Percentiles rank a stretch among this genome's conserved stretches.
phyloP scores from a whole-genome alignment of 2,888 invertebrate genomes.

The Heteromurus nitidus region DNA sequence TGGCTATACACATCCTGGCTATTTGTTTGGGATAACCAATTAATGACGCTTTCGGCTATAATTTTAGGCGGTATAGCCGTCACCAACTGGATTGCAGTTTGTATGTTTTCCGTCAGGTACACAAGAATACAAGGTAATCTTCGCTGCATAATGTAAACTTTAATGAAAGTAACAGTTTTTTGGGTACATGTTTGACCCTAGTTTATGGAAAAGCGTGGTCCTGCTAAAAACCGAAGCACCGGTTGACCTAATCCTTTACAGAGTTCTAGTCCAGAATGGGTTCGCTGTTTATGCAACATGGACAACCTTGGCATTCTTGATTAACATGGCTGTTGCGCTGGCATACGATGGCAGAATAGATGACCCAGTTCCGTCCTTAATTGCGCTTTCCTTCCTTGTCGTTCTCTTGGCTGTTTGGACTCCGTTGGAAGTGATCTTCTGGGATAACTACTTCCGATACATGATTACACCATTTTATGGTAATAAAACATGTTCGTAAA shows the following conservation, averaged over 20 bases:
- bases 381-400: slow-evolving; percentile 22
- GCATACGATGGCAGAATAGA: slow-evolving; percentile 31
- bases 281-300: slow-evolving; percentile 46
- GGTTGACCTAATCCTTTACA: slow-evolving; percentile 16
- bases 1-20: slow-evolving; percentile 41
- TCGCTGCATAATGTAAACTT: neutral
- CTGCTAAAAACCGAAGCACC: slow-evolving; percentile 35
- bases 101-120: slow-evolving; percentile 31
- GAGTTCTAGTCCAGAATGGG: slow-evolving; percentile 43
- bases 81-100: slow-evolving; percentile 49
- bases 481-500: slow-evolving; percentile 5
- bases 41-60: slow-evolving; percentile 26
- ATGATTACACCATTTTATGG: slow-evolving; percentile 45
- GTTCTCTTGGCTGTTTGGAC: slow-evolving; percentile 37
- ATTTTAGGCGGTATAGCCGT: slow-evolving; percentile 21
- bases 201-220: slow-evolving; percentile 46
- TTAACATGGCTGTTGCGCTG: slow-evolving; percentile 41
- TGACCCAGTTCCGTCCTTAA: slow-evolving; percentile 24
- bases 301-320: slow-evolving; percentile 47
- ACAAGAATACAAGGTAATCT: neutral
- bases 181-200: neutral
- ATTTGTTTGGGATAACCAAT: slow-evolving; percentile 57
- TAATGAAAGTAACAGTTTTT: too few species aligned
- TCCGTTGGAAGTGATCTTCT: slow-evolving; percentile 37
- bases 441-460: slow-evolving; percentile 56